A percentile compares a stretch with the other conserved stretches of the same genome.
Conservation (phyloP, 2,888 invertebrate species). For the Andrena praecox region DNA sequence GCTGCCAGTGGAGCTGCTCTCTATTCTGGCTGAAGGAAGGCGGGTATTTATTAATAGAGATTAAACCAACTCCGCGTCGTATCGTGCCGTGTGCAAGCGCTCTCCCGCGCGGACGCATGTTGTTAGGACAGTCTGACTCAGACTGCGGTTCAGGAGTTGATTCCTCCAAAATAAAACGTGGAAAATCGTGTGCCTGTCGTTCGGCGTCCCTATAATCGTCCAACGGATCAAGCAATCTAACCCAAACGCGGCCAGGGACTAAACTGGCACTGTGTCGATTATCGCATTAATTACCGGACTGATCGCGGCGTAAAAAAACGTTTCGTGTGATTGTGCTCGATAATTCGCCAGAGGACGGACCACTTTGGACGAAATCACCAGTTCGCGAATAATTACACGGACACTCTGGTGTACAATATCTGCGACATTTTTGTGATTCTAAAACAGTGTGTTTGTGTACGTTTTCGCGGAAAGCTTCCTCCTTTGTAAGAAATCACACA, state of each 20-base stretch:
- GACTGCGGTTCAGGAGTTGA: slow-evolving; percentile 66
- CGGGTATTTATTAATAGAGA: slow-evolving; percentile 84
- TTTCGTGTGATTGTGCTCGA: neutral
- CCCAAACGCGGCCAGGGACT: neutral
- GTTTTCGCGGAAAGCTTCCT: neutral
- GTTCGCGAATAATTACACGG: slow-evolving; percentile 24
- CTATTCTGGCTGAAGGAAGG: slow-evolving; percentile 76
- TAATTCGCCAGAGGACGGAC: slow-evolving; percentile 15
- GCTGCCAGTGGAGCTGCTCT: slow-evolving; percentile 68
- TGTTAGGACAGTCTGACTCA: slow-evolving; percentile 79
- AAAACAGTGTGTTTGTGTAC: neutral
- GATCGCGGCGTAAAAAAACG: neutral
- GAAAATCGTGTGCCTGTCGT: slow-evolving; percentile 28
- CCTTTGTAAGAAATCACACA: slow-evolving; percentile 4
- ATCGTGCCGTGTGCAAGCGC: slow-evolving; percentile 84
- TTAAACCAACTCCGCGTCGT: slow-evolving; percentile 82
- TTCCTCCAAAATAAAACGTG: slow-evolving; percentile 59
- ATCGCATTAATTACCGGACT: neutral
- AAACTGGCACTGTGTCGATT: neutral
- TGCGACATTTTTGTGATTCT: slow-evolving; percentile 28
- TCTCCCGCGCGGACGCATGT: slow-evolving; percentile 80
- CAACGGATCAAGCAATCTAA: neutral
- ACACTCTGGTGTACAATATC: neutral
- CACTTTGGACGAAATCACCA: slow-evolving; percentile 3
- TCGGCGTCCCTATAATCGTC: slow-evolving; percentile 12